Evolutionary conservation across 2,888 invertebrate species (phyloP), one percentile per base, ranked within the genome.

Genomic region (Artemia sinica): DNA sequence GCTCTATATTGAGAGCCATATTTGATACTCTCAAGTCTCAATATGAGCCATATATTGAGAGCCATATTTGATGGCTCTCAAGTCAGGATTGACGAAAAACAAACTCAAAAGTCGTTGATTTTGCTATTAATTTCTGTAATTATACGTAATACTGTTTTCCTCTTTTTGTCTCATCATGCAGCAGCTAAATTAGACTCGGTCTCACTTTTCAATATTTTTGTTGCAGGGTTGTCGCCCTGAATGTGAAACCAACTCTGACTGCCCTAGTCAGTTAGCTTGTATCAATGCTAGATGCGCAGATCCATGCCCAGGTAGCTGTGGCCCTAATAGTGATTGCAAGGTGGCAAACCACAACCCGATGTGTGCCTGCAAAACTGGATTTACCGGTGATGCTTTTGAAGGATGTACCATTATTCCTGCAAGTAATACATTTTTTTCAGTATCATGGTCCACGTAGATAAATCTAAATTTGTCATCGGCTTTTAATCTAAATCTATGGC

Each of bases 321-420:
- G 89, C 49, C 78, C 80, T 18, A 88, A 91, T 77, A 85, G 90
- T 11, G 89, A 90, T 75, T 91, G 88, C 75, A 80, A 80, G 52
- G 85, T 85, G n/a, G 83, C 86, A 72, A 81, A 83, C 69, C 88
- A 88, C 74, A 83, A 84, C 71, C 88, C 88, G 12, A 82, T 87
- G 66, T 89, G 89, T 50, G 58, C 69, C 72, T 91, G 91, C 75
- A 79, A 85, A 66, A 78, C 82, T 65, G 89, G 88, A 49, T 88
- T 83, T 75, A 85, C 85, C 77, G 91, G 91, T 41, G 90, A 91
- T 76, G 89, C 91, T 8, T 90, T 89, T 75, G 83, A 88, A 68
- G 88, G 88, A 50, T 91, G 91, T 75, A 83, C 84, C 49, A 81
- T 81, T 75, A 81, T 82, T 71, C 78, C 80, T 70, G 80, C 81